Evolutionary conservation across 2,888 invertebrate genomes (phyloP).

Genomic region (Megastigmus dorsalis): DNA sequence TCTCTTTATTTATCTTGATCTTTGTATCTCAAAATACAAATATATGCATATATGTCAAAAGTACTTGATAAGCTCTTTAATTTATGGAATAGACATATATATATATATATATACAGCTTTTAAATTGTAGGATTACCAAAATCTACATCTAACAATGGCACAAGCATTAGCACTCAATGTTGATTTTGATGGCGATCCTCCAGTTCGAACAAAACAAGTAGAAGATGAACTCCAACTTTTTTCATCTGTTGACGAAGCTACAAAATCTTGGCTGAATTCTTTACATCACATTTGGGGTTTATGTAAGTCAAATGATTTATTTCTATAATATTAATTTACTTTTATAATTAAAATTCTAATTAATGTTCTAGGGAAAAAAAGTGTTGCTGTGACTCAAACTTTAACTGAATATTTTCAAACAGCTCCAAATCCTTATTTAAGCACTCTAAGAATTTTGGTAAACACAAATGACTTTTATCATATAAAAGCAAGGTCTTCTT

Average conservation of each 20-base stretch:
- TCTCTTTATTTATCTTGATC: too few species aligned
- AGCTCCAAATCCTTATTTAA: conserved; percentile 78
- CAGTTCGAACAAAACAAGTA: not conserved
- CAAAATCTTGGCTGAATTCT: conserved; percentile 65
- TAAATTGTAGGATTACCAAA: conserved; percentile 4
- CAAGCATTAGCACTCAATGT: not conserved
- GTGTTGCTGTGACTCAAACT: conserved; percentile 75
- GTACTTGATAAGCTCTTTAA: too few species aligned
- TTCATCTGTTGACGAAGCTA: conserved; percentile 64
- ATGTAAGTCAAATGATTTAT: conserved; percentile 60
- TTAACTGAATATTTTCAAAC: conserved; percentile 76
- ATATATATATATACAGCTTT: not conserved
- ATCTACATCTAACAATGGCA: conserved; percentile 22
- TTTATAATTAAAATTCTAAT: not conserved
- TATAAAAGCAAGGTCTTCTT: conserved; percentile 79
- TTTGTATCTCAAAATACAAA: too few species aligned
- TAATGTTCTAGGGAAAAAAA: conserved; percentile 76
- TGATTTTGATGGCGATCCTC: conserved; percentile 23
- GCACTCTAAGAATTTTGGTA: conserved; percentile 78
- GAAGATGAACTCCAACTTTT: conserved; percentile 59
- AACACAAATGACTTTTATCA: conserved; percentile 80
- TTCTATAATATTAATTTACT: not conserved
- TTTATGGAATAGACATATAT: too few species aligned
- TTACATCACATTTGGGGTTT: conserved; percentile 67
- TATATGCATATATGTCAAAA: too few species aligned